These are phyloP conservation scores for Ganaspis sp. DNA, from an alignment of 1,140 invertebrate genomes.

Conservation along the genomic window DNA sequence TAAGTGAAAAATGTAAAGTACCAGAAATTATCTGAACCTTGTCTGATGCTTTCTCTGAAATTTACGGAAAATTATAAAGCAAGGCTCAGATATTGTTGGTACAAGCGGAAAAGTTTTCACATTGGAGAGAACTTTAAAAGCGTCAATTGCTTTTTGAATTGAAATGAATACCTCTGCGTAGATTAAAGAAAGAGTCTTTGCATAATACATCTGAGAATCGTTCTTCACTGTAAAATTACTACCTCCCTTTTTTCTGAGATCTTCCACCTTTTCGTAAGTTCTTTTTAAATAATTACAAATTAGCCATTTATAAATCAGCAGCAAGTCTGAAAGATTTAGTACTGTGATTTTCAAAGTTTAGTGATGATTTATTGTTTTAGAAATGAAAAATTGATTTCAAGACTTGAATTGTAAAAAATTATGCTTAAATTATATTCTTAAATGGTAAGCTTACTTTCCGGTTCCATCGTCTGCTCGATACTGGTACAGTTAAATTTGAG, in stretches of 20 bases:
- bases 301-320: constrained; percentile 89
- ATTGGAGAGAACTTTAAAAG: neutral
- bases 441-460: constrained; percentile 81
- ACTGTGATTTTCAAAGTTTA: too few species aligned
- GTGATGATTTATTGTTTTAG: too few species aligned
- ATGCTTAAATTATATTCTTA: constrained; percentile 45
- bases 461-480: constrained; percentile 71
- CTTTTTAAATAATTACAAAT: constrained; percentile 86
- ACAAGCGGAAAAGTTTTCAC: too few species aligned
- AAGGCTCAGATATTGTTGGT: too few species aligned
- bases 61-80: too few species aligned
- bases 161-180: constrained; percentile 81
- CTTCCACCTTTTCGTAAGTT: constrained; percentile 81
- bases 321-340: constrained; percentile 80
- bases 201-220: constrained; percentile 86
- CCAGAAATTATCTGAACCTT: too few species aligned
- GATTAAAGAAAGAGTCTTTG: constrained; percentile 82
- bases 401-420: too few species aligned
- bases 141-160: neutral
- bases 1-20: too few species aligned
- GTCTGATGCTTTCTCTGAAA: too few species aligned
- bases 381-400: too few species aligned
- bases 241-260: constrained; percentile 75
- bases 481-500: constrained; percentile 74
- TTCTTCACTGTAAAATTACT: constrained; percentile 86